These are phyloP conservation scores for Lagopus muta DNA, from an alignment of 2,113 vertebrate genomes.

Conservation along the genomic window DNA sequence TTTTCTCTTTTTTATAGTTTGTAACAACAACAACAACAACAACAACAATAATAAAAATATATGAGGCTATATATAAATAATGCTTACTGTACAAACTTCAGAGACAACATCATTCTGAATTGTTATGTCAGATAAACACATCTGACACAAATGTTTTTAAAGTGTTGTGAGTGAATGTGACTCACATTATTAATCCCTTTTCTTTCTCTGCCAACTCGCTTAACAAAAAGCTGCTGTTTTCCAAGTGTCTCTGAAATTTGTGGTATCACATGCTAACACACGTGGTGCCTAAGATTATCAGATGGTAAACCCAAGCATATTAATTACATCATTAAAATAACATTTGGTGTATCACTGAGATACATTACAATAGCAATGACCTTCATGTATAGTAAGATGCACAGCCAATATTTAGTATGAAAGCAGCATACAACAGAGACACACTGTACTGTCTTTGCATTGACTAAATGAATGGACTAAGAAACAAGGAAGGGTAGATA, in stretches of 20 bases:
- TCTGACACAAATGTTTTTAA: conserved; percentile 33
- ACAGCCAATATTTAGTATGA: conserved; percentile 23
- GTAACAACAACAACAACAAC: background rate
- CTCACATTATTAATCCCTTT: conserved; percentile 46
- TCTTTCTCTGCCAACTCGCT: conserved; percentile 32
- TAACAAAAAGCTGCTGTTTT: conserved; percentile 50
- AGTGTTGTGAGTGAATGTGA: conserved; percentile 9
- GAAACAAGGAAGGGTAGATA: conserved; percentile 31
- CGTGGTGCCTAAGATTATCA: conserved; percentile 67
- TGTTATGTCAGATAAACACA: background rate
- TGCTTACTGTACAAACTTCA: conserved; percentile 7
- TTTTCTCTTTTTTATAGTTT: background rate
- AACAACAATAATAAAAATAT: background rate
- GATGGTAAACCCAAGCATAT: conserved; percentile 75
- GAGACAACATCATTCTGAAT: conserved; percentile 6
- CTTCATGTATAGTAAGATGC: conserved; percentile 70
- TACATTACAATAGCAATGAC: conserved; percentile 74
- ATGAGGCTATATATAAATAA: background rate
- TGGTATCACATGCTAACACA: conserved; percentile 38
- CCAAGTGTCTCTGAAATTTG: conserved; percentile 27
- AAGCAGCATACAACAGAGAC: conserved; percentile 35
- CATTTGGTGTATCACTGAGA: conserved; percentile 70
- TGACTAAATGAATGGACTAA: conserved; percentile 51
- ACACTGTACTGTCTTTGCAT: conserved; percentile 3
- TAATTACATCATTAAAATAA: conserved; percentile 78